Evolutionary conservation across 2,113 vertebrate species (phyloP).

Genomic region (Erinaceus europaeus): DNA sequence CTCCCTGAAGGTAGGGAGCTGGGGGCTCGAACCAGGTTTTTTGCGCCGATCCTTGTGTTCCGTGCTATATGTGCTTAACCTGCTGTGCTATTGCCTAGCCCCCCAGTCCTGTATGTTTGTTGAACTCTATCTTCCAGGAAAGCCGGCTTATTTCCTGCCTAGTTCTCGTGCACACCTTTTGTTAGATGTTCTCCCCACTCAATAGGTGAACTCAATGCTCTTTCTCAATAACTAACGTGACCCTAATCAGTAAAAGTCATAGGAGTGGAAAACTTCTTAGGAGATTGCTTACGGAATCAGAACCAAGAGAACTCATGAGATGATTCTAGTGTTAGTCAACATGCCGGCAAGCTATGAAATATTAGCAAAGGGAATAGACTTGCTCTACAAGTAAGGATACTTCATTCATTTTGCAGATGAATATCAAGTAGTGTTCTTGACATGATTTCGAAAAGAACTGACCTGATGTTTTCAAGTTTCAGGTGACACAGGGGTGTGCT

Average conservation of each 20-base stretch:
- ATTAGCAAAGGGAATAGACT: not conserved
- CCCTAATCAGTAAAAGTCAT: no score
- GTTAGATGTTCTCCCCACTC: no score
- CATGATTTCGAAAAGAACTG: not conserved
- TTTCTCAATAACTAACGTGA: no score
- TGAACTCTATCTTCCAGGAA: not conserved
- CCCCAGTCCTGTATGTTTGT: no score
- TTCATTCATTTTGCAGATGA: not conserved
- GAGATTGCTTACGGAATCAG: not conserved
- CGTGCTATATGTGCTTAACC: no score
- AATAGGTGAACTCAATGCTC: no score
- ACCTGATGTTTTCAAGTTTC: not conserved
- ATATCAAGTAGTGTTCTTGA: not conserved
- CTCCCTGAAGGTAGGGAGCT: no score
- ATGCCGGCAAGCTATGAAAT: not conserved
- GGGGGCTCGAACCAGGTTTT: no score
- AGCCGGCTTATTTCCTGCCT: fast-evolving
- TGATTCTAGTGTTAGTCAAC: no score
- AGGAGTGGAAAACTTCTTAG: no score
- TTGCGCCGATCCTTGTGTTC: no score
- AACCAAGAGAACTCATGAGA: not conserved
- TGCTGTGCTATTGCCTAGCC: no score
- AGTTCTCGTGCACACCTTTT: not conserved
- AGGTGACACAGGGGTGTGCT: not conserved
- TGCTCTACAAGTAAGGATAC: fast-evolving